phyloP scores from a whole-genome alignment of 2,113 vertebrate genomes.

The Cryptomyrus ogoouensis region DNA sequence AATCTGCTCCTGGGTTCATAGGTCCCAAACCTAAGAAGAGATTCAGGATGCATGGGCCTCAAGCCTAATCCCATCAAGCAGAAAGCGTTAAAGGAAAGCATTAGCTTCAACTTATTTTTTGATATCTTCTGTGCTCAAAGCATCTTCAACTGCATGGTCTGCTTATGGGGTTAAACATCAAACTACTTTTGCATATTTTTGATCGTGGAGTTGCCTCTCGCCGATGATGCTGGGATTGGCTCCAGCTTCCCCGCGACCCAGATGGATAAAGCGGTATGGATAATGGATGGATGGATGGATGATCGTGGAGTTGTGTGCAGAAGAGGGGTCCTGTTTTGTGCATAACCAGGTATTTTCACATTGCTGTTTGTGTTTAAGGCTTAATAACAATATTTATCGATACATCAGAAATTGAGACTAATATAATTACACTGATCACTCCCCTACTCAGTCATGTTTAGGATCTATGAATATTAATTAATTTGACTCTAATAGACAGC shows the following conservation, averaged over 20 bases:
- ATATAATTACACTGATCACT: not conserved
- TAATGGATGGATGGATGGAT: too few relatives aligned
- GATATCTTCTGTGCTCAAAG: not conserved
- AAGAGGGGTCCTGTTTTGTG: not conserved
- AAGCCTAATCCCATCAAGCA: not conserved
- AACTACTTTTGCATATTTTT: not conserved
- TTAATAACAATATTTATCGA: not conserved
- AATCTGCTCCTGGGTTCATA: not conserved
- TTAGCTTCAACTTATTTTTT: not conserved
- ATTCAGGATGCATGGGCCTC: not conserved
- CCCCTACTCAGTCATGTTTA: not conserved
- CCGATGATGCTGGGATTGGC: too few relatives aligned
- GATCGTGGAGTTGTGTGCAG: not conserved
- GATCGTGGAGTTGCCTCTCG: not conserved
- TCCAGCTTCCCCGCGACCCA: too few relatives aligned
- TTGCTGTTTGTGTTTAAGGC: not conserved
- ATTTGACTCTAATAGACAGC: not conserved
- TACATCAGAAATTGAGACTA: not conserved
- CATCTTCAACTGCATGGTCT: not conserved
- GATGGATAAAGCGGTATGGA: too few relatives aligned
- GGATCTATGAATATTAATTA: not conserved
- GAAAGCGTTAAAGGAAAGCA: not conserved
- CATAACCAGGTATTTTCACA: not conserved
- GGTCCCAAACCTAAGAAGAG: not conserved
- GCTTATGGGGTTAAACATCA: not conserved